Evolutionary conservation across 1,140 invertebrate species (phyloP).

Genomic region (Penaeus vannamei): DNA sequence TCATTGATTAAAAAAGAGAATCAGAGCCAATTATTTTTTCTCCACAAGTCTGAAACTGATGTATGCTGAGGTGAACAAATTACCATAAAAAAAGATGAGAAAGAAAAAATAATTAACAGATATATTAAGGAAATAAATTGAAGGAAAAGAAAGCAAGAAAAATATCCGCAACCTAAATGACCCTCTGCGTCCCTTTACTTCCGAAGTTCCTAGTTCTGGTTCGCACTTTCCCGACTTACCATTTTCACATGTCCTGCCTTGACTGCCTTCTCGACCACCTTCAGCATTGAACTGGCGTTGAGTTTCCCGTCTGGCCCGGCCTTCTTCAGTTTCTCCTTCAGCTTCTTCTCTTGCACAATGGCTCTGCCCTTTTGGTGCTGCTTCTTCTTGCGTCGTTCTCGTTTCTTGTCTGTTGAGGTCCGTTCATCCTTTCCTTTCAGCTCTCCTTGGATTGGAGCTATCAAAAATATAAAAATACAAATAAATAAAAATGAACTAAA

Average conservation of each 20-base stretch:
- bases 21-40: too few relatives aligned
- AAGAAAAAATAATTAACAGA: neutral
- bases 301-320: constrained; percentile 68
- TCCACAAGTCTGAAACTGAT: too few relatives aligned
- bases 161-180: too few relatives aligned
- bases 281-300: constrained; percentile 58
- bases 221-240: constrained; percentile 68
- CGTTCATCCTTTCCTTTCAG: constrained; percentile 86
- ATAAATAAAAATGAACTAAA: neutral
- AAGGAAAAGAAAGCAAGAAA: too few relatives aligned
- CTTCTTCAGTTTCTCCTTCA: constrained; percentile 76
- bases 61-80: too few relatives aligned
- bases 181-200: too few relatives aligned
- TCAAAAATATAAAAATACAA: constrained; percentile 67
- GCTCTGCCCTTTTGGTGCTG: constrained; percentile 75
- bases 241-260: constrained; percentile 68
- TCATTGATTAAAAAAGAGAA: too few relatives aligned
- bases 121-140: neutral
- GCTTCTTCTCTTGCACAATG: constrained; percentile 71
- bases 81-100: too few relatives aligned
- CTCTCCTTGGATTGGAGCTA: constrained; percentile 83
- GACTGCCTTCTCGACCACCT: constrained; percentile 68
- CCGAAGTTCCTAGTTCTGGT: too few relatives aligned
- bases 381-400: constrained; percentile 91
- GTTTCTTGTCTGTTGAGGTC: constrained; percentile 89